Evolutionary conservation across 2,888 invertebrate genomes (phyloP).

Genomic region (Tenthredo notha): DNA sequence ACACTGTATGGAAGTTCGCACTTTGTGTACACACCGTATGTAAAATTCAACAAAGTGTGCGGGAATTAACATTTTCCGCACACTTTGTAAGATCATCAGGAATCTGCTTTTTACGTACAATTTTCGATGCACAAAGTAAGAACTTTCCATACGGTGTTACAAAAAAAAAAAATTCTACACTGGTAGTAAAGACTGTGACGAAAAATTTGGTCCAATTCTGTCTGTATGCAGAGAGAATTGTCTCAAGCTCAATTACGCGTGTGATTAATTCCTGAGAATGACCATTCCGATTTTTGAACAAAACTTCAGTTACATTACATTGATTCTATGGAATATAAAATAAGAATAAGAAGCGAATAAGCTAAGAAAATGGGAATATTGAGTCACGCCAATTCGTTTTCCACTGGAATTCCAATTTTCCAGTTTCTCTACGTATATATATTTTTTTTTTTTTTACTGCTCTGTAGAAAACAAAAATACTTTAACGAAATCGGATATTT

Average conservation of each 20-base stretch:
- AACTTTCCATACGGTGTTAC: too few species aligned
- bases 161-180: too few species aligned
- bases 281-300: neutral
- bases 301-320: neutral
- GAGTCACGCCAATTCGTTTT: neutral
- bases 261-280: neutral
- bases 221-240: neutral
- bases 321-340: neutral
- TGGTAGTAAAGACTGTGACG: neutral
- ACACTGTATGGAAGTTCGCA: too few species aligned
- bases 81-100: too few species aligned
- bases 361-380: neutral
- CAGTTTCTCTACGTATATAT: neutral
- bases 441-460: too few species aligned
- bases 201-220: neutral
- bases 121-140: too few species aligned
- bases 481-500: conserved; percentile 4
- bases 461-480: neutral
- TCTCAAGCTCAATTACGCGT: neutral
- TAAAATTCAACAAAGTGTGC: too few species aligned
- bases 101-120: too few species aligned
- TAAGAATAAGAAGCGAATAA: neutral
- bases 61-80: too few species aligned
- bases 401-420: conserved; percentile 2
- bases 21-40: too few species aligned